phyloP scores from a whole-genome alignment of 2,888 invertebrate species.

The Cheilosia pagana region DNA sequence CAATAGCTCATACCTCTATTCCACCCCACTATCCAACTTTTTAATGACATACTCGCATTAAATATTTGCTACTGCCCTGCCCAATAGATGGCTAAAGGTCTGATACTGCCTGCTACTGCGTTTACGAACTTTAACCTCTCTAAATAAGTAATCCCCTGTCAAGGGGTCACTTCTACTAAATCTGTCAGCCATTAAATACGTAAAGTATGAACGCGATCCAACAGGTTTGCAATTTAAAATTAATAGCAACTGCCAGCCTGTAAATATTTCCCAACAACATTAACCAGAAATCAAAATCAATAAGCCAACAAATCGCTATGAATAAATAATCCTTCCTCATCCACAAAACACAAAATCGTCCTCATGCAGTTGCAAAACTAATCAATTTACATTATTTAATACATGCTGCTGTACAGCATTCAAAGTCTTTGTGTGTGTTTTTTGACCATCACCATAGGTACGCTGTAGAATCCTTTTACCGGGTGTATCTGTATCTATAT shows the following conservation, averaged over 20 bases:
- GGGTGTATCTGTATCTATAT: background rate
- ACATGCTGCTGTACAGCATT: background rate
- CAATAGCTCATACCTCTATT: background rate
- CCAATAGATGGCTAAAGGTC: no score
- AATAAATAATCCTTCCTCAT: conserved; percentile 8
- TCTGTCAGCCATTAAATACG: conserved; percentile 3
- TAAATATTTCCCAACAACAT: background rate
- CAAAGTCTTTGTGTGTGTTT: conserved; percentile 7
- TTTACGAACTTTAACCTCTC: no score
- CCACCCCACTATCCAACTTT: background rate
- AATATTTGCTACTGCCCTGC: no score
- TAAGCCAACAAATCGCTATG: conserved; percentile 11
- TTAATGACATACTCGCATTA: no score
- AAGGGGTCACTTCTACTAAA: background rate
- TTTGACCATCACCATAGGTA: conserved; percentile 3
- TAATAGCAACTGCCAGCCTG: background rate
- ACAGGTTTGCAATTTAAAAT: conserved; percentile 19
- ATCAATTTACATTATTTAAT: conserved; percentile 33
- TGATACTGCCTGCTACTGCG: no score
- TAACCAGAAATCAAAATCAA: conserved; percentile 26
- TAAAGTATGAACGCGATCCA: background rate
- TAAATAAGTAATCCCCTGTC: background rate
- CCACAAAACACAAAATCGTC: background rate
- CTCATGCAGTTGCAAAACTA: conserved; percentile 17
- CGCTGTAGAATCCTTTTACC: conserved; percentile 2